Evolutionary conservation across 2,113 vertebrate species (phyloP).

Genomic region (Alligator mississippiensis): DNA sequence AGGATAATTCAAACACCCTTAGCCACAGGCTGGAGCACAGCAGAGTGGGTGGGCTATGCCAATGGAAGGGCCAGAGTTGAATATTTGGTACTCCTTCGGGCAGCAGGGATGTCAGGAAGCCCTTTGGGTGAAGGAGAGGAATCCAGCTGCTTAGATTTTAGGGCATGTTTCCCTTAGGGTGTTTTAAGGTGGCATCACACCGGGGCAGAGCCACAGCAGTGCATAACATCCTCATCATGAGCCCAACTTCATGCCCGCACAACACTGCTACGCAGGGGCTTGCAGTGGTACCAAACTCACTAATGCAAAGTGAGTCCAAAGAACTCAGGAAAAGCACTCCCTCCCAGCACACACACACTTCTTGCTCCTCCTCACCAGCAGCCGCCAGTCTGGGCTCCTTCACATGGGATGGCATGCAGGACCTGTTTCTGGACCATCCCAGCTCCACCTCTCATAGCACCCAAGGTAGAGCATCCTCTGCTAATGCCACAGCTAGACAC

Average conservation of each 20-base stretch:
- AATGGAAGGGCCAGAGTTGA: background rate
- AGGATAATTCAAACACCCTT: background rate
- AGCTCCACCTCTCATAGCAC: background rate
- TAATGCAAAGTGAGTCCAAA: background rate
- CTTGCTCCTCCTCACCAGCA: background rate
- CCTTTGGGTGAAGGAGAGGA: background rate
- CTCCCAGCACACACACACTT: background rate
- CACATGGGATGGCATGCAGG: rapidly evolving
- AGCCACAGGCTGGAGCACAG: background rate
- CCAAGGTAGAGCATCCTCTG: background rate
- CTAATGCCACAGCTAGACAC: background rate
- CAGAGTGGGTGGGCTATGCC: background rate
- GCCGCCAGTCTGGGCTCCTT: background rate
- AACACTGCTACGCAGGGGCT: background rate
- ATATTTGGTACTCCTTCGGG: background rate
- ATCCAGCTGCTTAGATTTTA: background rate
- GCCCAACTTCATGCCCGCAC: background rate
- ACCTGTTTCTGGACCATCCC: background rate
- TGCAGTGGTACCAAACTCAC: background rate
- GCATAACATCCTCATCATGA: background rate
- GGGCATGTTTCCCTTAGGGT: background rate
- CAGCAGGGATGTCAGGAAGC: background rate
- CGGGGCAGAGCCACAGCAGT: background rate
- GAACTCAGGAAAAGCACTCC: background rate
- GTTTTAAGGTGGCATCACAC: background rate